Percentiles rank a stretch among this genome's conserved stretches.
Conservation (phyloP, 2,797 vertebrate species). For the Acrossocheilus wenchowensis region DNA sequence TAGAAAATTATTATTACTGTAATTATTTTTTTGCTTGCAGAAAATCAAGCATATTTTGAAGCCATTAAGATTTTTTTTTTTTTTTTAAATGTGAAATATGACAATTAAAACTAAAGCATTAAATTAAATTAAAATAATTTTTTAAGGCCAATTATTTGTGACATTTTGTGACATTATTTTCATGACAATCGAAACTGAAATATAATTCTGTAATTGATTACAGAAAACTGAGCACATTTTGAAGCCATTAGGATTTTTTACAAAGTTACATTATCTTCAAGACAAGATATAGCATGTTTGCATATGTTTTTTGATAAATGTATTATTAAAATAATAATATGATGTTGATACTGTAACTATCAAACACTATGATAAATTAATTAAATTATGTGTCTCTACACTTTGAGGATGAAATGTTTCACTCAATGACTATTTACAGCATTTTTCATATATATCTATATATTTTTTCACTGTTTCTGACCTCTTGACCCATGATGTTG, state of each 20-base stretch:
- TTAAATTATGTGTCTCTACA: background rate
- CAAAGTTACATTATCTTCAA: background rate
- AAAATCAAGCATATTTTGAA: background rate
- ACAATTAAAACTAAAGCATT: too few species aligned
- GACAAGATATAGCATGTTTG: background rate
- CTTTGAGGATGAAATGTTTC: background rate
- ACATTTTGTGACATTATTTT: too few species aligned
- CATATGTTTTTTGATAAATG: background rate
- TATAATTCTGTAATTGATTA: background rate
- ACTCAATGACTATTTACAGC: background rate
- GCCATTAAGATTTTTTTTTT: too few species aligned
- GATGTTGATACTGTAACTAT: background rate
- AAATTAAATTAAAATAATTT: too few species aligned
- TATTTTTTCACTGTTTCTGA: background rate
- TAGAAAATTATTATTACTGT: background rate
- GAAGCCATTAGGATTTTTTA: background rate
- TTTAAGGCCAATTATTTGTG: too few species aligned
- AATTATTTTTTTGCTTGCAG: background rate
- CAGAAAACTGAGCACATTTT: background rate
- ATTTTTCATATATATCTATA: background rate
- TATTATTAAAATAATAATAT: background rate
- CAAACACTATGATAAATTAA: background rate
- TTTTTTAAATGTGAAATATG: too few species aligned
- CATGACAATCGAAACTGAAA: too few species aligned
- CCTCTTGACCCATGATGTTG: conserved; percentile 13